Base-by-base conservation (phyloP, 53 echinoderm and acorn worm species). In the Zoroaster sp. region DNA sequence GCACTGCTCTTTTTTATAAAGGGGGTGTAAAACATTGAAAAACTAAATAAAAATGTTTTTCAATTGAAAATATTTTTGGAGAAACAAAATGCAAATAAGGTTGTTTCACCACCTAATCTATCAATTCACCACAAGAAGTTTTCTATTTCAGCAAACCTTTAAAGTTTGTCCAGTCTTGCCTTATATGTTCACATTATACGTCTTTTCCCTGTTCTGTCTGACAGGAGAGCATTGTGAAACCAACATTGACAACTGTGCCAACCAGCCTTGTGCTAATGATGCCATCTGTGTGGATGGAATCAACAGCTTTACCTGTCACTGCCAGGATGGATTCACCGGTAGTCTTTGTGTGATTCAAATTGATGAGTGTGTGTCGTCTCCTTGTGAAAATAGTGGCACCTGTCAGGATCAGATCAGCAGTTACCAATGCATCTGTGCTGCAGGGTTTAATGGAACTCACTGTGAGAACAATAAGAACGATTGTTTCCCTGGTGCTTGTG, bases 401-500 rank as follows among this genome's bases (percentile, higher is more conserved):
- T 92, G 92, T 37, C 1, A 70, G 14, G 85, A 92, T 41, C 15
- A 31, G 35, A 75, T 76, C 18, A 69, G 66, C 51, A 53, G 78
- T 28, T 92, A 65, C 69, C 1, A 1, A 17, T 92, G 92, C 37
- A 33, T 53, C 1, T 92, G 92, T 65, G 11, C 28, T 40, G 72
- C 72, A 17, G 92, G 88, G 4, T 92, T 80, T 35, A 59, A 55
- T 39, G 92, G 92, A 28, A 49, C 7, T 4, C 5, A 46, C 9
- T 92, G 92, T 46, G 73, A 73, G 8, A 75, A 28, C 43, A 55
- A 92, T 38, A 35, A 47, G 21, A 39, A 92, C 52, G 81, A 88
- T 17, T 92, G 92, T 32, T 18, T 66, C 11, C 21, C 78, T 13
- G 72, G 45, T 15, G 72, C 88, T 20, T 78, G 77, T 35, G 42